phyloP scores from a whole-genome alignment of 2,797 vertebrate species.

The Alcedo quadribrachys region DNA sequence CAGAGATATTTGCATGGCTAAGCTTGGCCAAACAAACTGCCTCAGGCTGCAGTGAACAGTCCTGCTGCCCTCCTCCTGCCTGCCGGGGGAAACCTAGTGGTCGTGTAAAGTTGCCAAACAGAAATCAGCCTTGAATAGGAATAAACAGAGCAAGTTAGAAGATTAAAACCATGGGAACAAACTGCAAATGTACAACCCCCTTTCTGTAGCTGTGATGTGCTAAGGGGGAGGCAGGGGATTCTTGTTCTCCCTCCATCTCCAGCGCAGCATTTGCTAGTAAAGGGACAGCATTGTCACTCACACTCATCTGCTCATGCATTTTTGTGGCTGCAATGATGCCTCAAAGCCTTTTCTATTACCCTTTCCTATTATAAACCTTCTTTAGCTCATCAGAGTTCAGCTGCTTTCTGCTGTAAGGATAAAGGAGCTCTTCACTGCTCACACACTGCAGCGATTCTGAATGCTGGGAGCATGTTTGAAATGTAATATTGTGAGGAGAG shows the following conservation, averaged over 20 bases:
- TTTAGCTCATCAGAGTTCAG: conserved; percentile 11
- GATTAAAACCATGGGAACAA: conserved; percentile 42
- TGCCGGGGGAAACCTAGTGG: background rate
- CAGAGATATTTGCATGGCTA: background rate
- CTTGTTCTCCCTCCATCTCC: background rate
- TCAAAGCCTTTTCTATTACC: conserved; percentile 63
- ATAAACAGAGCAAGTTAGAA: conserved; percentile 13
- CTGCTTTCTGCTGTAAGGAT: conserved; percentile 46
- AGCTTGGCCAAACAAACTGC: background rate
- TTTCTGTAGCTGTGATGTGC: conserved; percentile 22
- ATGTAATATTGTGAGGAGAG: conserved; percentile 53
- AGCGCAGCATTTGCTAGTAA: background rate
- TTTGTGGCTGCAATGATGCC: conserved; percentile 17
- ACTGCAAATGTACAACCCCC: background rate
- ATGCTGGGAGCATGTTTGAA: conserved; percentile 48
- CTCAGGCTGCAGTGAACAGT: background rate
- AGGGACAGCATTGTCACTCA: conserved; percentile 27
- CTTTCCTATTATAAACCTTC: conserved; percentile 42
- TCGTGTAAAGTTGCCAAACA: background rate
- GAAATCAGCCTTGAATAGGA: background rate
- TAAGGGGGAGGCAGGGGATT: background rate
- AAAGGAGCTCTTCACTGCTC: conserved; percentile 67
- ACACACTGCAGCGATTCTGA: conserved; percentile 49
- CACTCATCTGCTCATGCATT: conserved; percentile 34
- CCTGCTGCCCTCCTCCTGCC: background rate